phyloP scores from a whole-genome alignment of 2,797 vertebrate genomes.

The Remorina albescens region DNA sequence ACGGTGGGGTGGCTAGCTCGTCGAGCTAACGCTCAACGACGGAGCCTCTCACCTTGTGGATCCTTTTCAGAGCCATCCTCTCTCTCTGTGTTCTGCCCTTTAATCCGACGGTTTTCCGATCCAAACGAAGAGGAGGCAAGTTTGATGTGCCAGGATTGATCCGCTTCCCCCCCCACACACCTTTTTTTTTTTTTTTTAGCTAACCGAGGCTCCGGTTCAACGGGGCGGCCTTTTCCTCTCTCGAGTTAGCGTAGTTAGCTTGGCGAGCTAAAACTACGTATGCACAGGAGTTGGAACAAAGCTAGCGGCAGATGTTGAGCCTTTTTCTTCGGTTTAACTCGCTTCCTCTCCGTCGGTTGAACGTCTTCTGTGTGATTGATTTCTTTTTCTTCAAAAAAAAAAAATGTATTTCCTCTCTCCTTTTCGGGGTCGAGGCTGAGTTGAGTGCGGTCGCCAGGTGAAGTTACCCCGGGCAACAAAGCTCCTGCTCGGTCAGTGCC shows the following conservation, averaged over 20 bases:
- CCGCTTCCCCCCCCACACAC: constrained; percentile 15
- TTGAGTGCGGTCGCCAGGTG: constrained; percentile 39
- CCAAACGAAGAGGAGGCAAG: constrained; percentile 38
- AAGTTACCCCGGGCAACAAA: constrained; percentile 36
- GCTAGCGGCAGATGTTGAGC: constrained; percentile 27
- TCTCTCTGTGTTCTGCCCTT: constrained; percentile 58
- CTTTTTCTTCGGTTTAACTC: background rate
- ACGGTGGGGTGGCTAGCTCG: constrained; percentile 64
- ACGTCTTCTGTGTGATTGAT: no score
- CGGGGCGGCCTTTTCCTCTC: constrained; percentile 68
- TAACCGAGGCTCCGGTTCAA: constrained; percentile 48
- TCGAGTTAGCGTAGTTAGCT: constrained; percentile 66
- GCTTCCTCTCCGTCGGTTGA: background rate
- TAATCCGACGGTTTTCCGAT: constrained; percentile 20
- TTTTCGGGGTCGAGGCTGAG: background rate
- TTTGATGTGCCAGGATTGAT: constrained; percentile 62
- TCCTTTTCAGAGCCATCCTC: constrained; percentile 88
- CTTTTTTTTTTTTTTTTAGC: no score
- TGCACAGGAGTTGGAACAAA: constrained; percentile 44
- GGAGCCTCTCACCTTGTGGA: constrained; percentile 85
- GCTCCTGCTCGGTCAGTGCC: constrained; percentile 30
- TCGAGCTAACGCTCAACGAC: constrained; percentile 19
- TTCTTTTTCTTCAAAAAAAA: no score
- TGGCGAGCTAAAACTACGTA: constrained; percentile 72
- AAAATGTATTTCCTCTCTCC: no score